A percentile compares a stretch with the other conserved stretches of the same genome.
These are phyloP conservation scores for Hippocampus abdominalis DNA, from an alignment of 2,113 vertebrate genomes.

Conservation along the genomic window DNA sequence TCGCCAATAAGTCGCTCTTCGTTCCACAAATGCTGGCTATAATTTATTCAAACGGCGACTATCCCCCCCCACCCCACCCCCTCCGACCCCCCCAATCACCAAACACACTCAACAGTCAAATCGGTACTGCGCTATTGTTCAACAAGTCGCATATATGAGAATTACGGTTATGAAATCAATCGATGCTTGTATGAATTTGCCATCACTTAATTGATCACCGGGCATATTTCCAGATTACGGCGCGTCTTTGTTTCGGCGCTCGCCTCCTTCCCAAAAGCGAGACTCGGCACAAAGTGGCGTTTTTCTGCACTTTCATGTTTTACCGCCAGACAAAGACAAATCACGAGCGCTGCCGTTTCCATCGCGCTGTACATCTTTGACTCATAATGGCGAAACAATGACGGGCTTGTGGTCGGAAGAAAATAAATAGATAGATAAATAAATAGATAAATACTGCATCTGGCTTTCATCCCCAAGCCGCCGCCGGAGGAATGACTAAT, in stretches of 20 bases:
- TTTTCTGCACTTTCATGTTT: slow-evolving; percentile 82
- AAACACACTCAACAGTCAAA: too few species aligned
- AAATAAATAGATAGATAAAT: slow-evolving; percentile 16
- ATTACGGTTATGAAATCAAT: not conserved
- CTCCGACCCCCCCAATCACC: too few species aligned
- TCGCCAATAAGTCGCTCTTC: not conserved
- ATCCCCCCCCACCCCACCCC: too few species aligned
- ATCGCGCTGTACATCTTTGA: slow-evolving; percentile 68
- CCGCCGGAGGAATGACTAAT: slow-evolving; percentile 62
- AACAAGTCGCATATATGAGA: too few species aligned
- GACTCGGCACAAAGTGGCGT: slow-evolving; percentile 91
- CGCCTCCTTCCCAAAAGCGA: slow-evolving; percentile 87
- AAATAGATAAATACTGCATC: slow-evolving; percentile 25
- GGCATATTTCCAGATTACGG: slow-evolving; percentile 98
- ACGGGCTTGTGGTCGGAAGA: slow-evolving; percentile 34
- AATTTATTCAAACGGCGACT: not conserved
- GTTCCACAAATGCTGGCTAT: not conserved
- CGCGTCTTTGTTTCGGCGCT: slow-evolving; percentile 80
- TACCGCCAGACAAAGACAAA: slow-evolving; percentile 70
- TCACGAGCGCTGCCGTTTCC: slow-evolving; percentile 45
- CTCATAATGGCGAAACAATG: slow-evolving; percentile 71
- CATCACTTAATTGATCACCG: slow-evolving; percentile 76
- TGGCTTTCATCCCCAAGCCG: slow-evolving; percentile 29
- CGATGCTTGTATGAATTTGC: not conserved
- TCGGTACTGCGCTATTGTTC: too few species aligned